Percentiles rank a stretch among this genome's conserved stretches.
phyloP scores from a whole-genome alignment of 2,113 vertebrate species.

The Vulpes lagopus region DNA sequence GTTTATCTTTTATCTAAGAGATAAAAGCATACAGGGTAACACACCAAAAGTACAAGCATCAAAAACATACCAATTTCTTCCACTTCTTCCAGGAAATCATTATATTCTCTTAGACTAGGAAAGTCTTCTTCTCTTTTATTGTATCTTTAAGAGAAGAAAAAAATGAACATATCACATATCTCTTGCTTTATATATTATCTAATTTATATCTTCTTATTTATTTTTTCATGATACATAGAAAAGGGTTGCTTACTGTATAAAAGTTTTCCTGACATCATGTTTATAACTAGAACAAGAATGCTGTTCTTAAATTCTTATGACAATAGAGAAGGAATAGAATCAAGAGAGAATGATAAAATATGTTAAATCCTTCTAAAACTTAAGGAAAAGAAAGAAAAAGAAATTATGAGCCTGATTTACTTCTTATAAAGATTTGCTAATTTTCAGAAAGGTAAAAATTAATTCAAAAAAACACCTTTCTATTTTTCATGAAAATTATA shows the following conservation, averaged over 20 bases:
- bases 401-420: conserved; percentile 17
- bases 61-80: conserved; percentile 95
- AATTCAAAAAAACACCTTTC: background rate
- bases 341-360: conserved; percentile 19
- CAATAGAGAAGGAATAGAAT: background rate
- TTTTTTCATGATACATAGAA: background rate
- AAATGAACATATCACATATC: conserved; percentile 26
- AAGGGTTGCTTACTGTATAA: background rate
- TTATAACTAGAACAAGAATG: conserved; percentile 45
- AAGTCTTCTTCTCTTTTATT: conserved; percentile 99
- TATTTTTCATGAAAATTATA: conserved; percentile 6
- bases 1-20: conserved; percentile 67
- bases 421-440: conserved; percentile 38
- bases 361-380: conserved; percentile 29
- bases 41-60: conserved; percentile 79
- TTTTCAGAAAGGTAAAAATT: conserved; percentile 58
- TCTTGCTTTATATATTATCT: conserved; percentile 74
- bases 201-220: conserved; percentile 42
- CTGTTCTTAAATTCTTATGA: conserved; percentile 42
- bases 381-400: conserved; percentile 28
- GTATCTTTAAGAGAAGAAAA: conserved; percentile 91
- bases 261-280: conserved; percentile 37
- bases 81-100: conserved; percentile 97
- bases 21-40: conserved; percentile 73
- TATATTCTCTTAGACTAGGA: conserved; percentile 93